These are phyloP conservation scores for Cantharis lateralis DNA, from an alignment of 2,888 invertebrate species.

Conservation along the genomic window DNA sequence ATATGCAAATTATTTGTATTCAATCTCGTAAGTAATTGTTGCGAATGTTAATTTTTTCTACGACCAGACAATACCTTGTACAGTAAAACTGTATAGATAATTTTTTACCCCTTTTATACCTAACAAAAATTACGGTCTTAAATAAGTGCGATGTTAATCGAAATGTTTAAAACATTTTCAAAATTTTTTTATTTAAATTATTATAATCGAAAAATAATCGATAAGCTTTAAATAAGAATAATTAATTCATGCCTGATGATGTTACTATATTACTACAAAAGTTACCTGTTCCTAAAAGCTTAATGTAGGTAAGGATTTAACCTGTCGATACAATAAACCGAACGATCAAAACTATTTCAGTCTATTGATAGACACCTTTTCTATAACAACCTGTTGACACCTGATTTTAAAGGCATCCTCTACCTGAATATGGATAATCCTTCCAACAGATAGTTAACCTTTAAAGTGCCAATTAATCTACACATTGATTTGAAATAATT, in stretches of 20 bases:
- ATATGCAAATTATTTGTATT: conserved; percentile 24
- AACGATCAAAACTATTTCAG: conserved; percentile 43
- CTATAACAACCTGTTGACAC: conserved; percentile 37
- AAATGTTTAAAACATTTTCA: not conserved
- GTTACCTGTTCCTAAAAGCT: conserved; percentile 3
- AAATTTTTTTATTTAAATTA: not conserved
- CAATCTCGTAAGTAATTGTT: conserved; percentile 35
- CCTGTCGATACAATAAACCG: conserved; percentile 21
- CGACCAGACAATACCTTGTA: conserved; percentile 16
- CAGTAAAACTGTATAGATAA: conserved; percentile 18
- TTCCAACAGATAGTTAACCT: conserved; percentile 4
- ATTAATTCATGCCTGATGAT: not conserved
- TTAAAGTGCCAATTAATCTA: not conserved
- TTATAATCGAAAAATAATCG: not conserved
- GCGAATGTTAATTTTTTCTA: conserved; percentile 29
- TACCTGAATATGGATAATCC: conserved; percentile 23
- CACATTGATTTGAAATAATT: not conserved
- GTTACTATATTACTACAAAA: not conserved
- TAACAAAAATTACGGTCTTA: not conserved
- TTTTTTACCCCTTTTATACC: conserved; percentile 8
- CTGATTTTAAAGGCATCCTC: conserved; percentile 28
- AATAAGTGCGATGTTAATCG: not conserved
- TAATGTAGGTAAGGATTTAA: conserved; percentile 8
- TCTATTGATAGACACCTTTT: conserved; percentile 47
- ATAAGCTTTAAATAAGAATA: not conserved